These are phyloP conservation scores for Notothenia rossii DNA, from an alignment of 2,113 vertebrate species.

Conservation along the genomic window DNA sequence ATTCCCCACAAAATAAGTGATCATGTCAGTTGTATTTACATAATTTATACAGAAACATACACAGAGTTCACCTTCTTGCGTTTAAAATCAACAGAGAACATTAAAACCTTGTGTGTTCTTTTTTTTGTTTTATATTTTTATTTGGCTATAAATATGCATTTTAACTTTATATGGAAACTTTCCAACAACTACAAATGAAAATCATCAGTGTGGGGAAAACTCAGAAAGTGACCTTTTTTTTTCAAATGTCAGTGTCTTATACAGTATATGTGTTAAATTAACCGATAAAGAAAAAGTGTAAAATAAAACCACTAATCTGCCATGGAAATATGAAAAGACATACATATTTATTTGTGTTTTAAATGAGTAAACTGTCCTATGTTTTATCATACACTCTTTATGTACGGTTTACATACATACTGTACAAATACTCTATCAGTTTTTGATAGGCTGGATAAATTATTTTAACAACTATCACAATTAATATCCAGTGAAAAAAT, in stretches of 20 bases:
- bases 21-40: conserved; percentile 17
- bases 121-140: neutral
- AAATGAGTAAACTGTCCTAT: neutral
- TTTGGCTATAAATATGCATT: neutral
- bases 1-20: conserved; percentile 33
- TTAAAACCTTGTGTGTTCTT: neutral
- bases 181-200: neutral
- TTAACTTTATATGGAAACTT: neutral
- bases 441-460: neutral
- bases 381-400: neutral
- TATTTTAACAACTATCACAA: neutral
- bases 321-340: neutral
- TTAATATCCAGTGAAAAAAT: neutral
- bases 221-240: neutral
- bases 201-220: neutral
- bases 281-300: neutral
- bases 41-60: conserved; percentile 29
- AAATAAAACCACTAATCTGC: neutral
- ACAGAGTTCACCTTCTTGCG: neutral
- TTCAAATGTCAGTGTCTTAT: neutral
- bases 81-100: neutral
- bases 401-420: no score
- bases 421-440: no score
- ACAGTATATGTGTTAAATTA: neutral
- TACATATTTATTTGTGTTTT: neutral